These are phyloP conservation scores for Hippocampus mohnikei DNA, from an alignment of 2,113 vertebrate species.

Conservation along the genomic window DNA sequence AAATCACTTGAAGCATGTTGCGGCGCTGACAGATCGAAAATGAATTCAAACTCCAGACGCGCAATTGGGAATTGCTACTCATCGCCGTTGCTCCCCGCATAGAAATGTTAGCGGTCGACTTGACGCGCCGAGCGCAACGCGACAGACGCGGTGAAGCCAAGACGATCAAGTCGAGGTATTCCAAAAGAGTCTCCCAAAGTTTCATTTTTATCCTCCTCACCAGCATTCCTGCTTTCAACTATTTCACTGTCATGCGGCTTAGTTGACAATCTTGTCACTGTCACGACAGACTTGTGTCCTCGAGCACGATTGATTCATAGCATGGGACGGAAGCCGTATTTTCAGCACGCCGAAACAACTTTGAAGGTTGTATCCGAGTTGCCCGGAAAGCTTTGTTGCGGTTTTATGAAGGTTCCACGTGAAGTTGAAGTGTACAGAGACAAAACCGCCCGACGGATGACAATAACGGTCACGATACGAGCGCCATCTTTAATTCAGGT, in stretches of 20 bases:
- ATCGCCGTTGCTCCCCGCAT: constrained; percentile 25
- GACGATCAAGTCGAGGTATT: constrained; percentile 34
- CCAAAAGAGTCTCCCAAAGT: constrained; percentile 31
- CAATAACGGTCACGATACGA: neutral
- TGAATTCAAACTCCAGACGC: constrained; percentile 33
- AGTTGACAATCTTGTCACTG: constrained; percentile 39
- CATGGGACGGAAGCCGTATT: constrained; percentile 36
- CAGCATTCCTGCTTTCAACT: constrained; percentile 29
- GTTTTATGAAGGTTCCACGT: constrained; percentile 36
- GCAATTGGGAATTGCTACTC: constrained; percentile 27
- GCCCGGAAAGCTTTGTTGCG: constrained; percentile 13
- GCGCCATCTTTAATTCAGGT: constrained; percentile 9
- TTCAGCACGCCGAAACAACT: constrained; percentile 33
- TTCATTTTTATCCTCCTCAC: constrained; percentile 21
- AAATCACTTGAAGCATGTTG: constrained; percentile 51
- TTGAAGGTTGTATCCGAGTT: constrained; percentile 15
- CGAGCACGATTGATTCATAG: constrained; percentile 46
- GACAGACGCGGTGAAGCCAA: constrained; percentile 25
- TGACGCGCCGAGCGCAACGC: constrained; percentile 15
- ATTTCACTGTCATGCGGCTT: constrained; percentile 23
- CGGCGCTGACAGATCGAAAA: constrained; percentile 35
- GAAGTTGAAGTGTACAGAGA: constrained; percentile 13
- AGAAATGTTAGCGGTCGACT: constrained; percentile 22
- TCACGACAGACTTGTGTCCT: constrained; percentile 49
- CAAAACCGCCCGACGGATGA: constrained; percentile 32